Conservation (phyloP, 2,888 invertebrate species). For the Metacarcinus magister region DNA sequence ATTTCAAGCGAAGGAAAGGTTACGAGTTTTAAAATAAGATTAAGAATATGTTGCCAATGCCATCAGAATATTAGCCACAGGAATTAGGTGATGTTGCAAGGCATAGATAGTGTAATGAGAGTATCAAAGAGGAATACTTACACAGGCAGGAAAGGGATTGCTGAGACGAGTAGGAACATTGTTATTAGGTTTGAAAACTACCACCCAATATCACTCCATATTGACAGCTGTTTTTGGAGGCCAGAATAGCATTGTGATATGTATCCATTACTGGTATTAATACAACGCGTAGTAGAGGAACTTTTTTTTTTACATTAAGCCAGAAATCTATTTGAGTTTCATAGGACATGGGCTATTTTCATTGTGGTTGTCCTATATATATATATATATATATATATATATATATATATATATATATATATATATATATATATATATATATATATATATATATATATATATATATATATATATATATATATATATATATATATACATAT, state of each 20-base stretch:
- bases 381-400: slow-evolving; percentile 60
- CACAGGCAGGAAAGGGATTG: not conserved
- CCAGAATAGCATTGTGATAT: not conserved
- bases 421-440: slow-evolving; percentile 70
- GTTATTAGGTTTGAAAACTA: not conserved
- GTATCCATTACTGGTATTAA: not conserved
- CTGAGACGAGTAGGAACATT: not conserved
- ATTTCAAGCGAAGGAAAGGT: not conserved
- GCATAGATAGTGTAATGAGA: not conserved
- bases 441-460: slow-evolving; percentile 67
- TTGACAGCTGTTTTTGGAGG: not conserved
- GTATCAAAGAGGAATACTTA: not conserved
- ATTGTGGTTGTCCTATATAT: not conserved
- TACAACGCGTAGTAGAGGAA: not conserved
- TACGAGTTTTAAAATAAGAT: not conserved
- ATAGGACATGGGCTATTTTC: not conserved
- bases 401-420: slow-evolving; percentile 56
- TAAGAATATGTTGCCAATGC: not conserved
- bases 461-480: slow-evolving; percentile 62
- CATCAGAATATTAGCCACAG: not conserved
- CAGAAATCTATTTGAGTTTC: too few relatives aligned
- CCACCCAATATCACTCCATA: not conserved
- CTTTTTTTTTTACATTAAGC: too few relatives aligned
- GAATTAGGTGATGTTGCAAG: not conserved
- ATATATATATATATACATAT: not conserved